Evolutionary conservation across 2,797 vertebrate genomes (phyloP), one percentile per base, ranked within the genome.

Genomic region (Chelonia mydas): DNA sequence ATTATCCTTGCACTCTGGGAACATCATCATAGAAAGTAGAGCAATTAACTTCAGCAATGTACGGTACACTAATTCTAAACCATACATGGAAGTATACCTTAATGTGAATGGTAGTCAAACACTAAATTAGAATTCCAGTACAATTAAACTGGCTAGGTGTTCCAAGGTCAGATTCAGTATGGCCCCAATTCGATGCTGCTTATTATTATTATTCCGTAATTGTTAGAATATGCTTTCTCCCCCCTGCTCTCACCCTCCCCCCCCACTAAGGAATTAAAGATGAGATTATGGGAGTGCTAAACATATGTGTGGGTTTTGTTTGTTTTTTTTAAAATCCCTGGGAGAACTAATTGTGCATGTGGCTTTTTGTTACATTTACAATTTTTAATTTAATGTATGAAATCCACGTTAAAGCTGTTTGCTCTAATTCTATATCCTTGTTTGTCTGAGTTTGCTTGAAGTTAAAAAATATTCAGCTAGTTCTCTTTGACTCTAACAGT

Each of bases 1-100:
- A 59, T 90, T 86, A 33, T 93, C 94, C 94, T 37, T 79, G 90
- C 28, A 5, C 1, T 86, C 95, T 95, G 91, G 93, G 51, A 87
- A 55, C 81, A 81, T 93, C 4, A 81, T 93, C 4, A 2, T 93
- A 50, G 92, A 79, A 96, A 90, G 59, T 83, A 68, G 15, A 55
- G 49, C 89, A 91, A 84, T 92, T 92, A 92, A 94, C 74, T 96
- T 89, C 2, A 88, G 72, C 89, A 95, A 41, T 93, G 65, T 96
- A 87, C 74, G 53, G 50, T 94, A 68, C 65, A 88, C 59, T 90
- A 91, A 76, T 77, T 93, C 85, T 89, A 61, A 95, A 83, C 79
- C 8, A 17, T 16, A 47, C 17, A 13, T 72, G 45, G 59, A 89
- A 89, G 89, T 90, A 17, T 12, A 57, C 87, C 89, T 91, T 93